Evolutionary conservation across 2,113 vertebrate genomes (phyloP).

Genomic region (Synodontis membranacea): DNA sequence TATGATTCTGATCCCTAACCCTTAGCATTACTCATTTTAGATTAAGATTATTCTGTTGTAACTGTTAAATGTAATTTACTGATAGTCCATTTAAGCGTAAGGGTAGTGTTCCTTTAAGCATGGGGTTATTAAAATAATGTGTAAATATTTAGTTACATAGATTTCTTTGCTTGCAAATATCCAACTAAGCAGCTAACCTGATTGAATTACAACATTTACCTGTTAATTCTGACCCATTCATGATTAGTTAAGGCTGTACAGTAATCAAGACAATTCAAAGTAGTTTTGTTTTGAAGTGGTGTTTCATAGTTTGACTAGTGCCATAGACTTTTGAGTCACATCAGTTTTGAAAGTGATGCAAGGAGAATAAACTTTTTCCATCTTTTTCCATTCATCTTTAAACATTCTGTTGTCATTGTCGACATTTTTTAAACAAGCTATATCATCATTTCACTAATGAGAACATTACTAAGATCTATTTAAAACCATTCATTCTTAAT

Average conservation of each 20-base stretch:
- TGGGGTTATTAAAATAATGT: background rate
- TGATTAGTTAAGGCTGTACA: background rate
- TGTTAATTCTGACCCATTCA: background rate
- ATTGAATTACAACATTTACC: background rate
- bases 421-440: background rate
- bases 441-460: background rate
- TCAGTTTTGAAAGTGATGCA: too few relatives aligned
- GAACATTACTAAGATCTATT: background rate
- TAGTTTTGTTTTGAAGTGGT: background rate
- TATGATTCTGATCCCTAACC: too few relatives aligned
- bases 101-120: background rate
- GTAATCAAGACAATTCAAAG: background rate
- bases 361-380: too few relatives aligned
- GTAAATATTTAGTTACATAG: background rate
- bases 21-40: background rate
- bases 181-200: too few relatives aligned
- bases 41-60: background rate
- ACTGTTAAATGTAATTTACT: background rate
- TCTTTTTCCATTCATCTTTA: background rate
- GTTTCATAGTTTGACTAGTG: background rate
- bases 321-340: too few relatives aligned
- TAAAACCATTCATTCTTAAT: background rate
- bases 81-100: background rate
- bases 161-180: background rate
- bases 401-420: background rate